Evolutionary conservation across 2,797 vertebrate species (phyloP), one percentile per base, ranked within the genome.

Genomic region (Bovichtus diacanthus): DNA sequence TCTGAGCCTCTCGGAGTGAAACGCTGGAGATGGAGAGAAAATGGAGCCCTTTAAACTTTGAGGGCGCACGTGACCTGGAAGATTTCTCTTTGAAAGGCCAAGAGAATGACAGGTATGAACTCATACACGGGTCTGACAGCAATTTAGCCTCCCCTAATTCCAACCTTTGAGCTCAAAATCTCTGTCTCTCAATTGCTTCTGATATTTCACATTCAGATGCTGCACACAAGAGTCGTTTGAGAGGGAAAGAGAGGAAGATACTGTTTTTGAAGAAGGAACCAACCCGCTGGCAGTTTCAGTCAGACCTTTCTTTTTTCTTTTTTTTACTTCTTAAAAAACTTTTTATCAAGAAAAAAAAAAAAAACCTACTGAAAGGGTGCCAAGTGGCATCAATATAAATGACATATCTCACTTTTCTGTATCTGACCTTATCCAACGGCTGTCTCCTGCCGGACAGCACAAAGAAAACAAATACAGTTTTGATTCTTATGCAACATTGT

Each of bases 171-270:
- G 47, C 58, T 81, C 70, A 74, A 64, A n/a, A 85, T 82, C 77
- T 73, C 54, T 46, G 66, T 65, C 68, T 83, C 76, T 83, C 85
- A 76, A 83, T 84, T 87, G 83, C 74, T 61, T 70, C 69, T 87
- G 84, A 88, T 82, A 87, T 85, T 89, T 91, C 59, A 75, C 74
- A 86, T 92, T 84, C 51, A 62, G 73, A 78, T 43, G 74, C 59
- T 25, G 73, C 74, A 36, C 50, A 63, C n/a, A n/a, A 25, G 55
- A 76, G 78, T 11, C 9, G 6, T 16, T 23, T 23, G 23, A 69
- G 75, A 80, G 55, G 13, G 36, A 51, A 41, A 47, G 58, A 56
- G n/a, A 19, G 15, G 5, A 23, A 56, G 31, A 63, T n/a, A 8
- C 5, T 23, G 59, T 34, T 59, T 73, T 21, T 76, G 62, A 80